These are phyloP conservation scores for Ctenicera cuprea DNA, from an alignment of 2,888 invertebrate genomes.

Conservation along the genomic window DNA sequence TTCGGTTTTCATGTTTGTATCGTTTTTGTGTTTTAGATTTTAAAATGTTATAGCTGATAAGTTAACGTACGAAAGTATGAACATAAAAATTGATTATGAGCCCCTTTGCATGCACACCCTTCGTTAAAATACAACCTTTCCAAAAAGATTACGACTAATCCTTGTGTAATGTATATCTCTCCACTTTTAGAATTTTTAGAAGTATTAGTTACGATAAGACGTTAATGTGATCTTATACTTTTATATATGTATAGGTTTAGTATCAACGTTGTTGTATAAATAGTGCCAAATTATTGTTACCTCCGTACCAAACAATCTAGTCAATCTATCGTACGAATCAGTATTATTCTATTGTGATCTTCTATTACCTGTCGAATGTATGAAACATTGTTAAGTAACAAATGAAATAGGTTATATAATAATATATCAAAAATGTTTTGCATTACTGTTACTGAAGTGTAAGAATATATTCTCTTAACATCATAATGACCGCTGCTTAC, in stretches of 20 bases:
- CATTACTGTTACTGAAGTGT: too few relatives aligned
- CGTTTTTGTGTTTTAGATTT: neutral
- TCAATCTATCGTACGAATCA: slow-evolving; percentile 36
- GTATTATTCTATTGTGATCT: slow-evolving; percentile 37
- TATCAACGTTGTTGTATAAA: slow-evolving; percentile 6
- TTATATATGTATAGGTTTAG: slow-evolving; percentile 9
- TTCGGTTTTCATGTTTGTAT: slow-evolving; percentile 43
- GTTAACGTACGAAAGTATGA: slow-evolving; percentile 4
- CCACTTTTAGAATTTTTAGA: slow-evolving; percentile 12
- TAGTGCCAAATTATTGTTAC: slow-evolving; percentile 19
- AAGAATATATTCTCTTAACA: too few relatives aligned
- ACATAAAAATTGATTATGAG: slow-evolving; percentile 43
- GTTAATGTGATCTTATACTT: slow-evolving; percentile 15
- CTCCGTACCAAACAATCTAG: slow-evolving; percentile 9
- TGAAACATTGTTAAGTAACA: slow-evolving; percentile 9
- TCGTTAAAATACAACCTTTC: slow-evolving; percentile 37
- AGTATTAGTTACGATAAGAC: slow-evolving; percentile 3
- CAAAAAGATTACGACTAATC: slow-evolving; percentile 1
- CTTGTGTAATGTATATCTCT: slow-evolving; percentile 1
- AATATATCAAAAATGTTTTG: neutral
- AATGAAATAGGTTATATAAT: neutral
- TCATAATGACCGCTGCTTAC: too few relatives aligned
- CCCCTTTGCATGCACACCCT: slow-evolving; percentile 35
- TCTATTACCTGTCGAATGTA: slow-evolving; percentile 4
- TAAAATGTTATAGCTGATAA: neutral